These are phyloP conservation scores for Oscheius sp. DNA, from an alignment of 2,888 invertebrate genomes.

Conservation along the genomic window DNA sequence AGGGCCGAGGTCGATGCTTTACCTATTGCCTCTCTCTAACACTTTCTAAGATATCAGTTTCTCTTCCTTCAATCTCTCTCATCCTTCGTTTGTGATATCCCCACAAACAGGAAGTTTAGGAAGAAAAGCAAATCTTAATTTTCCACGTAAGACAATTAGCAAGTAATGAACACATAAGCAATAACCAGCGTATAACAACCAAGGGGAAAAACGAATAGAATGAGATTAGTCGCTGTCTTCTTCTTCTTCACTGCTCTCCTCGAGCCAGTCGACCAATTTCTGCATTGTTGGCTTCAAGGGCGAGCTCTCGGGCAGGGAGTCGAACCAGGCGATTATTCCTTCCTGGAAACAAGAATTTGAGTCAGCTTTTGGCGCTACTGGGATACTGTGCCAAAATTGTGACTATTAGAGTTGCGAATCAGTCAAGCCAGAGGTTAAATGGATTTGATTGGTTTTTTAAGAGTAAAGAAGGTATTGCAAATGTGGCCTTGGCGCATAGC, in stretches of 20 bases:
- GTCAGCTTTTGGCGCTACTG: not conserved
- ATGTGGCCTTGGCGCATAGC: too few relatives aligned
- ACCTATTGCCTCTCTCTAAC: too few relatives aligned
- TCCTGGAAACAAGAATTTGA: slow-evolving; percentile 22
- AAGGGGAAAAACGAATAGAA: not conserved
- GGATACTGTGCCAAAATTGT: not conserved
- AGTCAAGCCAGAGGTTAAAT: too few relatives aligned
- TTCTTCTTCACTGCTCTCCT: slow-evolving; percentile 48
- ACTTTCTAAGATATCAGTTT: too few relatives aligned
- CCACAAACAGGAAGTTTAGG: too few relatives aligned
- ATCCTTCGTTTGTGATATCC: too few relatives aligned
- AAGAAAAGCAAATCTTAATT: not conserved
- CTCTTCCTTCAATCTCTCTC: too few relatives aligned
- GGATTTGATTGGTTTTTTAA: too few relatives aligned
- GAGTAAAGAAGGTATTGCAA: too few relatives aligned
- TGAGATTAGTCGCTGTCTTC: slow-evolving; percentile 31
- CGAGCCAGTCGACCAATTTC: slow-evolving; percentile 59
- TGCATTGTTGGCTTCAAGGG: slow-evolving; percentile 43
- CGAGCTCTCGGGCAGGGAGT: slow-evolving; percentile 38
- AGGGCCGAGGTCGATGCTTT: too few relatives aligned
- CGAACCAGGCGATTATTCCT: slow-evolving; percentile 59
- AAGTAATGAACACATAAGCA: too few relatives aligned
- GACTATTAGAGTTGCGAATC: too few relatives aligned
- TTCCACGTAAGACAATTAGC: not conserved
- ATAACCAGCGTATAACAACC: not conserved